Base-by-base conservation (phyloP, 2,797 vertebrate genomes). In the Anas acuta region DNA sequence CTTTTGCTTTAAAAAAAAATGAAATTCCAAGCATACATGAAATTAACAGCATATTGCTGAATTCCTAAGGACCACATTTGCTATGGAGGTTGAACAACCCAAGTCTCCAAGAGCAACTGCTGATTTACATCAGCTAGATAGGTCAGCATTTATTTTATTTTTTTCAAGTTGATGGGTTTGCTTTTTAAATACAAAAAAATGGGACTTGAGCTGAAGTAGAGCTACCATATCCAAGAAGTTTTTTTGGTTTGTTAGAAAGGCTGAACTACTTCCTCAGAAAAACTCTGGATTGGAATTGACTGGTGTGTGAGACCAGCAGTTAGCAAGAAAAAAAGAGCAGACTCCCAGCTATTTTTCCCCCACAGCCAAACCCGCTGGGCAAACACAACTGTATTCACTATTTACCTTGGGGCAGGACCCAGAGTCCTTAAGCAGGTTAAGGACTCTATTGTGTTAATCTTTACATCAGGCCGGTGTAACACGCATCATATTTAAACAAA, bases 341-440 rank as follows among this genome's bases (percentile, higher is more conserved):
- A 25, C 60, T 89, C 78, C 4, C 71, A 51, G 77, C 56, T 71
- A 32, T 62, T 95, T 90, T 79, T 72, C 65, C 51, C 51, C 39
- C 39, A 25, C 49, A 33, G 82, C n/a, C 69, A 78, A 58, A 92
- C 58, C 28, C 8, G 1, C 45, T 74, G n/a, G 32, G 76, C 91
- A 96, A 97, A 97, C 79, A 93, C 90, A 92, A 80, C 79, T 1
- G 0, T 62, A 78, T 66, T 78, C 75, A 41, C 87, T 93, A 65
- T 94, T 95, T 88, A 95, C 73, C 73, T 76, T 60, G 58, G 89
- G 79, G 87, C 70, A 91, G 76, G 82, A 91, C 75, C 75, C 37
- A 7, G 30, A 60, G 79, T 86, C 89, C 87, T 91, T 93, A 94
- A 88, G 66, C 89, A 94, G 76, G 86, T 90, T 93, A 93, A 95